Conservation (phyloP, 53 echinoderm and acorn worm genomes). For the Echinometra lucunter region DNA sequence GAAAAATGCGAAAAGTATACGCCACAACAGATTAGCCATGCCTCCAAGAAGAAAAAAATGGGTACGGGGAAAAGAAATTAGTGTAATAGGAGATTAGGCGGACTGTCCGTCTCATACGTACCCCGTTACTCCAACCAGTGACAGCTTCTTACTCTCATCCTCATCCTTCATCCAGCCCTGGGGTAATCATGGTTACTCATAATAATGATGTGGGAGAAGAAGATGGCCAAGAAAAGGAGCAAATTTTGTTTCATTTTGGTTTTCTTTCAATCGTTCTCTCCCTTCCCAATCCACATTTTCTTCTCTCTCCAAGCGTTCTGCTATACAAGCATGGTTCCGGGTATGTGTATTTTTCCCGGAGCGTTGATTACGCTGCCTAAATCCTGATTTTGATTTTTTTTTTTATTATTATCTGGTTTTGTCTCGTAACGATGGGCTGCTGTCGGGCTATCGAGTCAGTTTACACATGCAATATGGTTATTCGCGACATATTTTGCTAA, state of each 20-base stretch:
- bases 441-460: neutral
- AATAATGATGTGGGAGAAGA: constrained; percentile 42
- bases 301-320: neutral
- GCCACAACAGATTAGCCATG: constrained; percentile 34
- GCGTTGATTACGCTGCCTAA: constrained; percentile 3
- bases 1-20: neutral
- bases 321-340: neutral
- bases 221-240: neutral
- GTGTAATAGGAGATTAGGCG: constrained; percentile 50
- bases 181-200: constrained; percentile 50
- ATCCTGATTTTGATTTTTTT: neutral
- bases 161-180: constrained; percentile 8
- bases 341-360: neutral
- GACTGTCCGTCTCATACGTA: neutral
- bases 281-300: neutral
- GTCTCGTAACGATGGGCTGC: neutral
- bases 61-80: constrained; percentile 48
- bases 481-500: neutral
- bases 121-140: neutral
- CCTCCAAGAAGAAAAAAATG: constrained; percentile 36
- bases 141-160: neutral
- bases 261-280: neutral
- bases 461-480: constrained; percentile 8
- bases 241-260: constrained; percentile 53
- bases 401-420: neutral